Base-by-base conservation (phyloP, 2,113 vertebrate genomes). In the Pachycephala philippinensis region DNA sequence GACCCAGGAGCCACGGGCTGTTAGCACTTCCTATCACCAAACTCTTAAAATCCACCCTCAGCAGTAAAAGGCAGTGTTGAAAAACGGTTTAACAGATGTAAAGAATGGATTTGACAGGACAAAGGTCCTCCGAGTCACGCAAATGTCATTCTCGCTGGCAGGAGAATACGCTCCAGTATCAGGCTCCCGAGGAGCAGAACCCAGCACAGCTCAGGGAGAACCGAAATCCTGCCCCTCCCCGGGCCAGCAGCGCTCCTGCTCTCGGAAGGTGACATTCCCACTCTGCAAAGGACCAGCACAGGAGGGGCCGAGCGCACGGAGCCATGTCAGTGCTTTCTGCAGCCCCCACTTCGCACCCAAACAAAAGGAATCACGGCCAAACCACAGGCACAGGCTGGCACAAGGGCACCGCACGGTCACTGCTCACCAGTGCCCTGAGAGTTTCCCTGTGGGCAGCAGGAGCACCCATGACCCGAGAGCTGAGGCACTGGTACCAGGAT, bases 391-490 rank as follows among this genome's bases (percentile, higher is more conserved):
- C 1, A 1, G 35, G 21, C 0, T 10, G 57, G 31, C 22, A 26
- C 39, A 26, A 2, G 1, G 3, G 40, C 74, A 37, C 13, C 47
- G 8, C 10, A 0, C 0, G 35, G 3, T 7, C 31, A 24, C 53
- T 9, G 3, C 28, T 5, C 45, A 40, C 17, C 60, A 5, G 15
- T 0, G 9, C 45, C 2, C 39, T 2, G 27, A 3, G 9, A 9
- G 30, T 5, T 21, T 9, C 21, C 72, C 65, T n/a, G 72, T 3
- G 21, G 70, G 37, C 7, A 86, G 24, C 40, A 21, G 65, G 56
- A 1, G 7, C 3, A 2, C 9, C 33, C 10, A 0, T 8, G 59
- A 30, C 37, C 9, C 1, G 2, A 45, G 12, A 59, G 65, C 20
- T 37, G 11, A 53, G 42, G 4, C 35, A 6, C 5, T 1, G 9